These are phyloP conservation scores for Diuraphis noxia DNA, from an alignment of 1,140 invertebrate species.

Conservation along the genomic window DNA sequence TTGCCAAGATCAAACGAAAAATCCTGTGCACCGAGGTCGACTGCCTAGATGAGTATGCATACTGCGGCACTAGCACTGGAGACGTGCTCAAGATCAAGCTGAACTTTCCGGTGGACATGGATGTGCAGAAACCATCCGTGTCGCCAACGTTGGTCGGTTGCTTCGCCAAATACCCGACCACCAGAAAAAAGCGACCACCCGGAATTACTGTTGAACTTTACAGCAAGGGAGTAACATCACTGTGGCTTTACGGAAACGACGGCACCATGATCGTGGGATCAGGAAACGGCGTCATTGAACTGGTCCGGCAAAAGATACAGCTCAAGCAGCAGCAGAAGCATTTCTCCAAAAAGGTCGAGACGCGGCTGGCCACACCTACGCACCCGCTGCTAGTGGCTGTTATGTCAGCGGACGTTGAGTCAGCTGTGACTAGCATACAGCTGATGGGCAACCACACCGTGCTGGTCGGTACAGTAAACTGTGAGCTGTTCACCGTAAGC, in stretches of 20 bases:
- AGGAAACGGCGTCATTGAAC: constrained; percentile 78
- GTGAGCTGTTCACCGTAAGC: constrained; percentile 79
- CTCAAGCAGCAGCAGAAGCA: not conserved
- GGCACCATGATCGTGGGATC: constrained; percentile 61
- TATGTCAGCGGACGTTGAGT: not conserved
- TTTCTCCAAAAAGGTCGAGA: not conserved
- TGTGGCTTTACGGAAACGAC: constrained; percentile 5
- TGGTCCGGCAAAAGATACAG: constrained; percentile 65
- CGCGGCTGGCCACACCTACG: constrained; percentile 57
- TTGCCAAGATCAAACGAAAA: constrained; percentile 70
- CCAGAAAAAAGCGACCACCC: constrained; percentile 51
- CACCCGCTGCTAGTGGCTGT: constrained; percentile 57
- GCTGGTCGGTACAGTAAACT: constrained; percentile 74
- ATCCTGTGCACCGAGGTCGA: constrained; percentile 68
- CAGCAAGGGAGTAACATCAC: constrained; percentile 56
- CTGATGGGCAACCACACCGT: constrained; percentile 62
- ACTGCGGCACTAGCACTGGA: constrained; percentile 82
- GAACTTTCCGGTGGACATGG: constrained; percentile 68
- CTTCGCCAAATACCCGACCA: constrained; percentile 65
- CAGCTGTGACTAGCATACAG: constrained; percentile 60
- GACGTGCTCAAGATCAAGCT: constrained; percentile 68
- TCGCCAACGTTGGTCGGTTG: constrained; percentile 71
- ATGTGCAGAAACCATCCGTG: constrained; percentile 62
- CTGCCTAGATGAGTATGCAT: constrained; percentile 71
- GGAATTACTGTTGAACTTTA: constrained; percentile 62